Evolutionary conservation across 2,113 vertebrate species (phyloP).

Genomic region (Calidris pugnax): DNA sequence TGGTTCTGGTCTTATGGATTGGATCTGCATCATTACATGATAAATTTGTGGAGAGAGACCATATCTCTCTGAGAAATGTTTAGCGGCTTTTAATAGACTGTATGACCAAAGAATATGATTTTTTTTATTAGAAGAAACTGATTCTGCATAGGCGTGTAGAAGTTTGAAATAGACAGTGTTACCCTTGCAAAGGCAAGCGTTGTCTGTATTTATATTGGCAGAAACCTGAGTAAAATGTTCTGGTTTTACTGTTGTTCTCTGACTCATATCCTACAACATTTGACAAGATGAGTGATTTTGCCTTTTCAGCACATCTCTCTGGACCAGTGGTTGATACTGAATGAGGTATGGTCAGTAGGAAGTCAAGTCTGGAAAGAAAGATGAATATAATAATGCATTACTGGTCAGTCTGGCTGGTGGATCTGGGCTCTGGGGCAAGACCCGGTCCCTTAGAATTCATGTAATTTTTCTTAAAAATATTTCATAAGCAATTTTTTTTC

Average conservation of each 20-base stretch:
- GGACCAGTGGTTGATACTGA: neutral
- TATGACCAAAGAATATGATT: neutral
- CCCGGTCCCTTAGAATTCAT: neutral
- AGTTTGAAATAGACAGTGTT: neutral
- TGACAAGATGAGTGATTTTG: neutral
- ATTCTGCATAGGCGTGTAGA: neutral
- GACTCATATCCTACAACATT: neutral
- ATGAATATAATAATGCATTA: neutral
- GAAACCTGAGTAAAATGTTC: neutral
- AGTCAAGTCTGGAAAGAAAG: neutral
- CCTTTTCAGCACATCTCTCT: neutral
- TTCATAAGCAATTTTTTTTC: neutral
- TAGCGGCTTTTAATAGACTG: neutral
- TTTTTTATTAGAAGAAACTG: neutral
- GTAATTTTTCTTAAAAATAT: neutral
- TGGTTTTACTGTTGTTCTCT: neutral
- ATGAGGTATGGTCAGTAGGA: neutral
- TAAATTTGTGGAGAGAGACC: neutral
- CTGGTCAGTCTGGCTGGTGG: neutral
- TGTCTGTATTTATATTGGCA: neutral
- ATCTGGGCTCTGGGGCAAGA: neutral
- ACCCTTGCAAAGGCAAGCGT: neutral
- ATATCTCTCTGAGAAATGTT: neutral
- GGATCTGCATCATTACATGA: neutral
- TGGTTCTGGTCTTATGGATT: neutral